Evolutionary conservation across 2,797 vertebrate species (phyloP), one percentile per base, ranked within the genome.

Genomic region (Thalassophryne amazonica): DNA sequence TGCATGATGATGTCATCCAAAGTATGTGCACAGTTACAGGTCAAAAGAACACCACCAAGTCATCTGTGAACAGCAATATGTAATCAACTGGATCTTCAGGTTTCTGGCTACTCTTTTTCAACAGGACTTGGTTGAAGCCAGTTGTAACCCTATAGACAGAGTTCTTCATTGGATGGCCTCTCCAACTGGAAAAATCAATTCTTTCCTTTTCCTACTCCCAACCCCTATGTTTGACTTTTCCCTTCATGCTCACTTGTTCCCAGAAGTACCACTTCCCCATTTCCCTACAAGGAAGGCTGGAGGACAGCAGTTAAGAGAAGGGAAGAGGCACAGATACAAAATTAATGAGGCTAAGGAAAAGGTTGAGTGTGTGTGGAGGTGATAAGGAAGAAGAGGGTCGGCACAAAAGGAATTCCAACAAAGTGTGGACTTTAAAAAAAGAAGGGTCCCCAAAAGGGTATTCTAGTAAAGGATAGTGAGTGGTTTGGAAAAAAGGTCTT

Each of bases 151-250:
- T 3, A 31, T 55, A 75, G 73, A 70, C 69, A 75, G 54, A 81
- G 70, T 42, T 53, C 71, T 64, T 49, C 55, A 19, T 34, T 63
- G 69, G 62, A 60, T 8, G 42, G 64, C 43, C 68, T 76, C 62
- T 69, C 46, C 24, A 12, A 69, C 74, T 57, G 68, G 64, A 82
- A 89, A 73, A 89, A 90, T 88, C 84, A 69, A 83, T 88, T 78
- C 25, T 79, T 51, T 69, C 79, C 73, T 64, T 60, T 47, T 33
- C 51, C 48, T 31, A 33, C 28, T 35, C 51, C 36, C 49, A 1
- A 9, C 46, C 55, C 45, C 45, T 68, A 54, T 73, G 65, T 60
- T 59, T 28, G 14, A 51, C 39, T 76, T 39, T 70, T 79, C 75
- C 84, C 80, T 88, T 85, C 82, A 82, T 60, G 69, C 53, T 67